Evolutionary conservation across 2,888 invertebrate species (phyloP).

Genomic region (Drosophila pseudotalamancana): DNA sequence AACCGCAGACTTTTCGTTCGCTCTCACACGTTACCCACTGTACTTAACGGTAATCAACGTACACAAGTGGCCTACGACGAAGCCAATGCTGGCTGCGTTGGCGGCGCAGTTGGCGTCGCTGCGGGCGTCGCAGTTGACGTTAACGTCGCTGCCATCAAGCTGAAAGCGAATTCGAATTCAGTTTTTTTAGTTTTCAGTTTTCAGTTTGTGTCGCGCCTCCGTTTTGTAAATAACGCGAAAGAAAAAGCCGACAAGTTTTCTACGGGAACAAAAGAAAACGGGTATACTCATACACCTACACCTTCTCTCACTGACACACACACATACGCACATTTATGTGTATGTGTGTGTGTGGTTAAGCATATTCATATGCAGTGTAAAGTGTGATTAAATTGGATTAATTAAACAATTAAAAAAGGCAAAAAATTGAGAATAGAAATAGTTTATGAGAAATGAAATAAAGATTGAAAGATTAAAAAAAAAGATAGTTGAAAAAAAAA

Average conservation of each 20-base stretch:
- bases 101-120: conserved; percentile 2
- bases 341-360: background rate
- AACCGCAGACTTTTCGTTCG: conserved; percentile 18
- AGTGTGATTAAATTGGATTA: conserved; percentile 69
- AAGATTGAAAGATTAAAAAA: no score
- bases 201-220: conserved; percentile 82
- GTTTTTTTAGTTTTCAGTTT: conserved; percentile 65
- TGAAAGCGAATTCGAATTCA: conserved; percentile 75
- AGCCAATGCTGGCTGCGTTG: conserved; percentile 39
- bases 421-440: conserved; percentile 13
- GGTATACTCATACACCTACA: conserved; percentile 26
- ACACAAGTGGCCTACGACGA: conserved; percentile 34
- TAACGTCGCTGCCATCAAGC: conserved; percentile 27
- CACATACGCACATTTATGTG: background rate
- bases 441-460: no score
- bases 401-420: conserved; percentile 67
- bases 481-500: no score
- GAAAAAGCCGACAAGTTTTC: conserved; percentile 34
- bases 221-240: conserved; percentile 78
- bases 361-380: conserved; percentile 16
- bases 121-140: conserved; percentile 15
- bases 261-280: conserved; percentile 35
- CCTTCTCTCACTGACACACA: conserved; percentile 1
- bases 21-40: conserved; percentile 22
- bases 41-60: conserved; percentile 45